A percentile compares a stretch with the other conserved stretches of the same genome.
These are phyloP conservation scores for Camarhynchus parvulus DNA, from an alignment of 2,113 vertebrate species.

Conservation along the genomic window DNA sequence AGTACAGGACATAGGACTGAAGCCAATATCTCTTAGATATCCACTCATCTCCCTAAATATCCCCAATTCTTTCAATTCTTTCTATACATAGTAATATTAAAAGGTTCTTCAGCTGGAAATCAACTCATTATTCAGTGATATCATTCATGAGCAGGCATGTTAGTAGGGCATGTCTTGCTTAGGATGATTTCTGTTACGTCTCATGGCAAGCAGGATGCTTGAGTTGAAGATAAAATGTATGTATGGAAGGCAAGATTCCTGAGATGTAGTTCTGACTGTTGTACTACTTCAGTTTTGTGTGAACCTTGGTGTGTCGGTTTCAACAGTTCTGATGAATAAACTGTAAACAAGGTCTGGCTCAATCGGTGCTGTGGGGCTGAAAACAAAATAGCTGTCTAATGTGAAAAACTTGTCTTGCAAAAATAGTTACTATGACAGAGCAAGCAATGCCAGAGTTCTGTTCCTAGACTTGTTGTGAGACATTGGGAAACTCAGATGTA, in stretches of 20 bases:
- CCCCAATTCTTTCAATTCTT: background rate
- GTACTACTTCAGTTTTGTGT: background rate
- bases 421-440: background rate
- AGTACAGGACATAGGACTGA: background rate
- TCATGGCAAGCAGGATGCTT: background rate
- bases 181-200: background rate
- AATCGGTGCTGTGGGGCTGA: background rate
- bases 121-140: background rate
- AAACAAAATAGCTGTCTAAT: background rate
- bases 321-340: background rate
- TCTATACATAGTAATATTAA: background rate
- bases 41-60: background rate
- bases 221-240: background rate
- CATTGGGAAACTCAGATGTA: background rate
- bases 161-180: background rate
- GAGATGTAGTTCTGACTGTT: background rate
- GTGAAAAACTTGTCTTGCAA: background rate
- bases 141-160: background rate
- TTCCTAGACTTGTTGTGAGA: constrained; percentile 29
- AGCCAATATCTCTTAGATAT: background rate
- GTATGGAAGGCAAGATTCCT: background rate
- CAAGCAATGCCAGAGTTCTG: background rate
- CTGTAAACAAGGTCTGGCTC: constrained; percentile 24
- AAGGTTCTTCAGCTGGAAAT: background rate
- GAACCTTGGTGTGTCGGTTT: background rate